These are phyloP conservation scores for Drosophila suboccidentalis DNA, from an alignment of 2,888 invertebrate genomes.

Conservation along the genomic window DNA sequence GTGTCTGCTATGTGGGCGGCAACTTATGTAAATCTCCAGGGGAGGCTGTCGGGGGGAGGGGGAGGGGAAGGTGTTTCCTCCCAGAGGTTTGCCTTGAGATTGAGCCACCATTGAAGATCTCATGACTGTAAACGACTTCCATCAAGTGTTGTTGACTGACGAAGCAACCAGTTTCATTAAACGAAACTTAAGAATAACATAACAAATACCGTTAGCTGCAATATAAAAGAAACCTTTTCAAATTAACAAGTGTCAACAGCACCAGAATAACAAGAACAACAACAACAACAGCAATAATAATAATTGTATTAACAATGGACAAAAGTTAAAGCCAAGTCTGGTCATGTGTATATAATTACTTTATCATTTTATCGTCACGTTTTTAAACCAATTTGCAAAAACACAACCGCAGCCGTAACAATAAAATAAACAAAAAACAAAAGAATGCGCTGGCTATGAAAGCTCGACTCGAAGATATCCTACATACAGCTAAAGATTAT, in stretches of 20 bases:
- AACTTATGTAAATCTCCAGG: slow-evolving; percentile 36
- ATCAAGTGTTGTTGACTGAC: slow-evolving; percentile 3
- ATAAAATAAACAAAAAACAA: slow-evolving; percentile 6
- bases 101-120: slow-evolving; percentile 12
- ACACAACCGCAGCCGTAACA: neutral
- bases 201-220: slow-evolving; percentile 14
- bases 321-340: slow-evolving; percentile 1
- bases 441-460: neutral
- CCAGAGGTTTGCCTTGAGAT: slow-evolving; percentile 23
- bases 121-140: neutral
- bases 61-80: slow-evolving; percentile 3
- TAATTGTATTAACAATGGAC: neutral
- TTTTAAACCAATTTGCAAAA: slow-evolving; percentile 22
- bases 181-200: slow-evolving; percentile 3
- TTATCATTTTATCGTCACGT: slow-evolving; percentile 32
- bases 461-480: slow-evolving; percentile 1
- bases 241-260: slow-evolving; percentile 26
- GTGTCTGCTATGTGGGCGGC: slow-evolving; percentile 39
- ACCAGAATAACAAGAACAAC: slow-evolving; percentile 8
- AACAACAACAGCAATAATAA: neutral
- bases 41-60: neutral
- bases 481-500: neutral
- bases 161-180: slow-evolving; percentile 22
- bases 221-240: slow-evolving; percentile 7
- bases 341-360: slow-evolving; percentile 13